Base-by-base conservation (phyloP, 2,888 invertebrate species). In the Criorhina ranunculi region DNA sequence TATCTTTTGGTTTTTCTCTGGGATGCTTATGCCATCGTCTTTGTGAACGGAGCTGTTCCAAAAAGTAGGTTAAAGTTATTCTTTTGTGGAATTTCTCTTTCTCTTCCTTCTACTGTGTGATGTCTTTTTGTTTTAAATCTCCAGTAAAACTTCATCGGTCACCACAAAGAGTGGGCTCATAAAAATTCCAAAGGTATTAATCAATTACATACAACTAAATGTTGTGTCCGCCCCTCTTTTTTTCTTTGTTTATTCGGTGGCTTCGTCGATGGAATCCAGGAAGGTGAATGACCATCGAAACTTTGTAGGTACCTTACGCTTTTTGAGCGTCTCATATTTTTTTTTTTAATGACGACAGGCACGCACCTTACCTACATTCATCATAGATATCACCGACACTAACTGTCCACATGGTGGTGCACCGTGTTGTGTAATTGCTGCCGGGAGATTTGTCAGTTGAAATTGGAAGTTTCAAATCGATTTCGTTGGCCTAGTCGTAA, bases 1-100 rank as follows among this genome's bases (percentile, higher is more conserved):
- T 59, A 53, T 70, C 40, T 42, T 29, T 31, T 3, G 51, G 40
- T 62, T 64, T 55, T 51, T 55, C 31, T 53, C 35, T 53, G 31
- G 29, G 44, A 70, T 70, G 29, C 12, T 51, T 42, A 1, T 37
- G 19, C 11, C 31, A 70, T 35, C 70, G 53, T 51, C 69, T 70
- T 59, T 77, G 69, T 40, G 44, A 62, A 57, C 31, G 5, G 40
- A 59, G 11, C 31, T 29, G 44, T 37, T 70, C 31, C 55, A 17
- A 42, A 72, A 79, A 73, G 64, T 79, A 73, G 79, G 79, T 79
- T 73, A 79, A 70, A 70, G 78, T 46, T 49, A 35, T 70, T 53
- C 42, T 55, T 51, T 67, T 66, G 6, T 76, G 24, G 60, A 42
- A 35, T 59, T 51, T 69, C 35, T 29, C 37, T 11, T 40, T 29